Base-by-base conservation (phyloP, 2,113 vertebrate genomes). In the Psittacus erithacus region DNA sequence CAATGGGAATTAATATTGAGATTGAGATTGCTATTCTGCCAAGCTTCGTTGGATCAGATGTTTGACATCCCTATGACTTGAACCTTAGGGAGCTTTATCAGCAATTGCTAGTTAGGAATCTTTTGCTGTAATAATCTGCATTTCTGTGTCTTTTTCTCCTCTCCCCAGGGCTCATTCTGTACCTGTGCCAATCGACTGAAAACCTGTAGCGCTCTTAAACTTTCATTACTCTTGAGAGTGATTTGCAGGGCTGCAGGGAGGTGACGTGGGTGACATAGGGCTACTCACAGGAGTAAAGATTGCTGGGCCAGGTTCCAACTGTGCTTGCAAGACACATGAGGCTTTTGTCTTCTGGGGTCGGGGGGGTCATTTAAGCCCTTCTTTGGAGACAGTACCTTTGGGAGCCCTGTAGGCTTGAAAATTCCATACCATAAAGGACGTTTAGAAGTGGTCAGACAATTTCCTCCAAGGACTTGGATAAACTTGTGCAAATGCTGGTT, bases 171-270 rank as follows among this genome's bases (percentile, higher is more conserved):
- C 78, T 82, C 49, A 39, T 82, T 92, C 77, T 60, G 13, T 82
- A 25, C 43, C 3, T 86, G 1, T 53, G 76, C 88, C 82, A 94
- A 75, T 22, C 88, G 68, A 38, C 20, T n/a, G 49, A 73, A 19
- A 79, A 88, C 19, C 35, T 43, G 35, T 22, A 68, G 43, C 1
- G 9, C n/a, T 73, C 67, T 83, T 69, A 94, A 64, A 55, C 74
- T 92, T 81, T 68, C 47, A 55, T 92, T 92, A 90, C 9, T 95
- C 60, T 38, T 65, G 53, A 90, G 89, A 94, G 82, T 82, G 90
- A 90, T 46, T 65, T 74, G 75, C 57, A 57, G 23, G 44, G 53
- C 62, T 92, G 69, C 2, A 3, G 39, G 46, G 71, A 43, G 31
- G 25, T 85, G 92, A 87, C 11, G 2, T 46, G 35, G n/a, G 71